Evolutionary conservation across 2,888 invertebrate genomes (phyloP), one percentile per base, ranked within the genome.

Genomic region (Drosophila emarginata): DNA sequence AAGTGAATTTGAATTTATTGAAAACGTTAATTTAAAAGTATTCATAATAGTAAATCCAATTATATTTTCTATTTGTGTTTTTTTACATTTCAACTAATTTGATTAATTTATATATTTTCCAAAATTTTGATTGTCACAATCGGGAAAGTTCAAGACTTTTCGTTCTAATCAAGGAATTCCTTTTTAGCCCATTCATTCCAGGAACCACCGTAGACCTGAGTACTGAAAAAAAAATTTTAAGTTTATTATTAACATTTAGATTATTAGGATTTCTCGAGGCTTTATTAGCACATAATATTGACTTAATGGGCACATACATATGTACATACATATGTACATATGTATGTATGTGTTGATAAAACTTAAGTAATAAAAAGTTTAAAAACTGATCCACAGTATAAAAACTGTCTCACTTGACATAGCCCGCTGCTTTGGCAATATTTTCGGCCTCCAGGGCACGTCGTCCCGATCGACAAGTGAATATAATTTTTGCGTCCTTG

Each of bases 181-280:
- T 68, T 84, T 23, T 84, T 62, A 23, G 84, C 79, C 84, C 84
- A 84, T 7, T 84, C 84, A 0, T 74, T 67, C 84, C 84, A 84
- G 9, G 84, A 84, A 39, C 84, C 84, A 11, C 58, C 67, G 56
- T 84, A 84, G 52, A 87, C 64, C 5, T 72, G 66, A 14, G 78
- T 59, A 4, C 84, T 84, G 21, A 45, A n/a, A 21, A 0, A 52
- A 9, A 11, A 11, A n/a, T 1, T 4, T 45, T 18, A n/a, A 21
- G 4, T 26, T 6, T 5, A 6, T 26, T 26, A 26, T 26, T 26
- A 26, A 26, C 6, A 26, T 26, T 26, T 26, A 5, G 5, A 6
- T 23, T 23, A 26, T 26, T 5, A 4, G 26, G 26, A 4, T 23
- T 23, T 23, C 23, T 23, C 23, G 3, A 23, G 4, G 4, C 23